phyloP scores from a whole-genome alignment of 2,888 invertebrate genomes.

The Himalopsyche kuldschensis region DNA sequence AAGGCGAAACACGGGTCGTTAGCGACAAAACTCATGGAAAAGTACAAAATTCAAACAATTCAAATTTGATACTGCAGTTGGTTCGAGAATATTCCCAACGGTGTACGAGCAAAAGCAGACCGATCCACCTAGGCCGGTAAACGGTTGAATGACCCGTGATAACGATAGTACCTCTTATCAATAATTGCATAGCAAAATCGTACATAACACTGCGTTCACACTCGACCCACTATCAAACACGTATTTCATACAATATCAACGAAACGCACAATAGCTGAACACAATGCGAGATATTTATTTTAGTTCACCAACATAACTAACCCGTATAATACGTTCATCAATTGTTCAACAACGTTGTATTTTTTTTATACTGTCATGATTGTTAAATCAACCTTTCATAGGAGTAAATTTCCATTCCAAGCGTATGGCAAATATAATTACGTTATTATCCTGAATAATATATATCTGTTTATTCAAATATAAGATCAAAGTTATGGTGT shows the following conservation, averaged over 20 bases:
- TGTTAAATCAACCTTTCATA: background rate
- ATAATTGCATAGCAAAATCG: slow-evolving; percentile 9
- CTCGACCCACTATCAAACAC: background rate
- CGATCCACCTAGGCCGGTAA: background rate
- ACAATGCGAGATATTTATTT: background rate
- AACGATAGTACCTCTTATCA: slow-evolving; percentile 16
- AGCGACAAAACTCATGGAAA: no score
- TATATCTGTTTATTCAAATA: no score
- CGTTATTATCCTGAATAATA: no score
- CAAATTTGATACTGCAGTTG: no score
- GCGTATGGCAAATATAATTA: no score
- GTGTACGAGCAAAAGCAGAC: background rate
- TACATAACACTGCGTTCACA: background rate
- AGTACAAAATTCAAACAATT: no score
- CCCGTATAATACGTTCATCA: background rate
- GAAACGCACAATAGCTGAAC: background rate
- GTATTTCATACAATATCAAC: background rate
- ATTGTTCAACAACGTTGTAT: background rate
- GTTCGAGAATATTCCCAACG: no score
- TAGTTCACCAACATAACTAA: background rate
- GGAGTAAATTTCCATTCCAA: no score
- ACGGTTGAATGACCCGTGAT: background rate
- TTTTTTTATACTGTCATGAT: background rate
- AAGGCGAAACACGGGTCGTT: no score
- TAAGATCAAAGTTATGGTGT: no score